phyloP scores from a whole-genome alignment of 2,797 vertebrate genomes.

The Triplophysa bombifrons region DNA sequence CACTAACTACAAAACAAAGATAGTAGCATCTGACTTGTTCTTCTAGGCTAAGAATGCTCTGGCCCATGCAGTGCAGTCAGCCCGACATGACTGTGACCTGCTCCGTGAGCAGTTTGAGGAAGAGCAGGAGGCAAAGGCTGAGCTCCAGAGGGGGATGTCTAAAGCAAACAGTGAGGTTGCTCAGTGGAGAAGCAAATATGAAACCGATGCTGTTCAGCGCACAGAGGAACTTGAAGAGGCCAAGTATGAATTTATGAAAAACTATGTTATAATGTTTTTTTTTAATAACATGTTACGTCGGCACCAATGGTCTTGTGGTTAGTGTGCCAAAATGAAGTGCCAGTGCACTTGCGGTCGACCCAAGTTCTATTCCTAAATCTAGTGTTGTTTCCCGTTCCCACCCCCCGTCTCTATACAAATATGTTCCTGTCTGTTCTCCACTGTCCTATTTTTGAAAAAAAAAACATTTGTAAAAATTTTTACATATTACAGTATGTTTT shows the following conservation, averaged over 20 bases:
- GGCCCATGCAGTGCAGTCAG: slow-evolving; percentile 81
- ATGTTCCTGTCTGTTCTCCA: too few relatives aligned
- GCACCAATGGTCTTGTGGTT: too few relatives aligned
- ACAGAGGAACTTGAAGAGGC: slow-evolving; percentile 72
- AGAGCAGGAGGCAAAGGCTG: slow-evolving; percentile 85
- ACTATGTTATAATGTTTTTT: too few relatives aligned
- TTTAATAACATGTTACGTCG: too few relatives aligned
- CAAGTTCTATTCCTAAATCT: too few relatives aligned
- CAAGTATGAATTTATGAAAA: slow-evolving; percentile 65
- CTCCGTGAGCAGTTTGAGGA: slow-evolving; percentile 89
- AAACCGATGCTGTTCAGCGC: slow-evolving; percentile 87
- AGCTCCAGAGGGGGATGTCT: slow-evolving; percentile 85
- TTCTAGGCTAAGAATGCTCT: slow-evolving; percentile 80
- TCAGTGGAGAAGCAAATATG: slow-evolving; percentile 89
- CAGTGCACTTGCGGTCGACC: too few relatives aligned
- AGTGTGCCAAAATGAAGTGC: too few relatives aligned
- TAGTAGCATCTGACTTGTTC: neutral
- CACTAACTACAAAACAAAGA: neutral
- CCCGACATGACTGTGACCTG: slow-evolving; percentile 84
- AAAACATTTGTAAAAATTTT: too few relatives aligned
- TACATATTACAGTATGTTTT: too few relatives aligned
- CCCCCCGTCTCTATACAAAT: too few relatives aligned
- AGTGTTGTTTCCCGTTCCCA: too few relatives aligned
- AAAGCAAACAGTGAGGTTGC: slow-evolving; percentile 86
- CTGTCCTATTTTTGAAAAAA: too few relatives aligned